Evolutionary conservation across 2,113 vertebrate species (phyloP).

Genomic region (Charina bottae): DNA sequence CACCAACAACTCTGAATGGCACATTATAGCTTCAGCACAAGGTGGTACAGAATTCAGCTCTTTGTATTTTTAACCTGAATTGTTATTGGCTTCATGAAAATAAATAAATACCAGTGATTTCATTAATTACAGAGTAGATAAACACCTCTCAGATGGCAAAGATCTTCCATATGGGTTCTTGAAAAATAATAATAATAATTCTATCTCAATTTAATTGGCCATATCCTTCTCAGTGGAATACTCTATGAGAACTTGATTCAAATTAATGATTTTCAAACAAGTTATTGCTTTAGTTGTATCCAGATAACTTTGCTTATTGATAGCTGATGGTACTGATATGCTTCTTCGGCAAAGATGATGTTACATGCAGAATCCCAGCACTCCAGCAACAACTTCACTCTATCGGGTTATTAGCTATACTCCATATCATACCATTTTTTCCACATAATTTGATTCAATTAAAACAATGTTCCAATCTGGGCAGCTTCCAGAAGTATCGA

Average conservation of each 20-base stretch:
- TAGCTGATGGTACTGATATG: too few relatives aligned
- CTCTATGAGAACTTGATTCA: background rate
- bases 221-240: background rate
- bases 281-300: too few relatives aligned
- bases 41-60: background rate
- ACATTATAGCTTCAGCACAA: background rate
- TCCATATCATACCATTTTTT: too few relatives aligned
- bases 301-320: too few relatives aligned
- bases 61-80: background rate
- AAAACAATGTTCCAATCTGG: too few relatives aligned
- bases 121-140: slow-evolving; percentile 10
- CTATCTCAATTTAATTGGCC: background rate
- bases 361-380: too few relatives aligned
- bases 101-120: background rate
- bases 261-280: background rate
- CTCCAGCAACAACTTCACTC: too few relatives aligned
- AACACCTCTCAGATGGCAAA: background rate
- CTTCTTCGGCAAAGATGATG: too few relatives aligned
- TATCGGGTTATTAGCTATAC: too few relatives aligned
- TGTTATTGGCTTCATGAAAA: background rate
- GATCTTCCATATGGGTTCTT: background rate
- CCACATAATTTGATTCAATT: too few relatives aligned
- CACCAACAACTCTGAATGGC: background rate
- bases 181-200: background rate
- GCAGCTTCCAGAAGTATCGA: too few relatives aligned